phyloP scores from a whole-genome alignment of 2,113 vertebrate species.

The Thunnus thynnus region DNA sequence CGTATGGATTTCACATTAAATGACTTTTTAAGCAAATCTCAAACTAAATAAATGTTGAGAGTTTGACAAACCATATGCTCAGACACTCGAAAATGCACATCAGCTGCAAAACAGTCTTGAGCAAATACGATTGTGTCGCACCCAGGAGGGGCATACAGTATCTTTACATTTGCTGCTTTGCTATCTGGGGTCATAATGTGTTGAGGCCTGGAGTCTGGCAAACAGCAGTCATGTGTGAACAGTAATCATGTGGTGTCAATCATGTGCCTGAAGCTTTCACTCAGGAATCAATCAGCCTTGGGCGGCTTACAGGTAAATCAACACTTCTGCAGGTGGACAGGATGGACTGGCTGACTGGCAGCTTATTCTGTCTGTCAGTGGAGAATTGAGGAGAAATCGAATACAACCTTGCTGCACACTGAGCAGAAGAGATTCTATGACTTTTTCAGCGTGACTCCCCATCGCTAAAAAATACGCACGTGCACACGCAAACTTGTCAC shows the following conservation, averaged over 20 bases:
- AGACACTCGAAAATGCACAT: conserved; percentile 3
- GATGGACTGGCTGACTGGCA: conserved; percentile 64
- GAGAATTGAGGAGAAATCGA: conserved; percentile 63
- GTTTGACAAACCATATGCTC: background rate
- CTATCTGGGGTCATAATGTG: conserved; percentile 44
- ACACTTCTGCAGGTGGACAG: conserved; percentile 72
- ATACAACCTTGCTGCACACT: conserved; percentile 40
- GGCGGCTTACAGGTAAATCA: conserved; percentile 74
- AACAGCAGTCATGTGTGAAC: conserved; percentile 68
- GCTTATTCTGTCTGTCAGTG: conserved; percentile 74
- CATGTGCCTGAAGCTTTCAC: conserved; percentile 72
- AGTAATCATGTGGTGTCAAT: conserved; percentile 77
- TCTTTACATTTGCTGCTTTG: conserved; percentile 23
- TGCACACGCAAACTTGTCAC: background rate
- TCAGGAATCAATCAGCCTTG: conserved; percentile 74
- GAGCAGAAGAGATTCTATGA: conserved; percentile 9
- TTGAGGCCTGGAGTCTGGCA: conserved; percentile 59
- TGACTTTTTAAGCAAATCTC: conserved; percentile 41
- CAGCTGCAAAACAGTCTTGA: background rate
- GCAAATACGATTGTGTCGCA: background rate
- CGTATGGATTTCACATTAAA: conserved; percentile 71
- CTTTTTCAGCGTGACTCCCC: conserved; percentile 19
- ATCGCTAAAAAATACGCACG: conserved; percentile 10
- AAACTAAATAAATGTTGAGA: conserved; percentile 33
- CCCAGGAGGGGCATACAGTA: background rate